Conservation (phyloP, 2,888 invertebrate species). For the Cryptocheilus praepositus region DNA sequence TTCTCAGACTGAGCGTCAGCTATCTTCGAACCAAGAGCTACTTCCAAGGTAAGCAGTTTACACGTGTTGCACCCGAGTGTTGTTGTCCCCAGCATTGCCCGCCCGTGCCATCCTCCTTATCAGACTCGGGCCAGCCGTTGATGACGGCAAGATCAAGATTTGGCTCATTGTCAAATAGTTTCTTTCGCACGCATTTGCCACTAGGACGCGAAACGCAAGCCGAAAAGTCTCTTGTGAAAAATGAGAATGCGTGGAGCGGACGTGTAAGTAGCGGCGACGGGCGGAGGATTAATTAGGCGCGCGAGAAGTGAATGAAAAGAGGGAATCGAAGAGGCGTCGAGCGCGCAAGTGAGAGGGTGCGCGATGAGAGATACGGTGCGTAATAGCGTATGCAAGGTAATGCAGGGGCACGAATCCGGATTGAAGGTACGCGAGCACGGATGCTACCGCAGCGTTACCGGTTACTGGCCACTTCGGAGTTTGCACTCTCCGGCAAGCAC, state of each 20-base stretch:
- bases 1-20: constrained; percentile 97
- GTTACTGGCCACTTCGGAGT: constrained; percentile 27
- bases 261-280: not conserved
- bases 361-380: constrained; percentile 42
- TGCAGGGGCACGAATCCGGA: constrained; percentile 58
- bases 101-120: too few relatives aligned
- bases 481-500: constrained; percentile 25
- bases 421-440: constrained; percentile 38
- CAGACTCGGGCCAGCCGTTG: too few relatives aligned
- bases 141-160: too few relatives aligned
- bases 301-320: not conserved
- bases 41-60: constrained; percentile 92
- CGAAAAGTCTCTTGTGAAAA: too few relatives aligned
- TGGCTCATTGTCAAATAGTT: too few relatives aligned
- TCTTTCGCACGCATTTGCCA: too few relatives aligned
- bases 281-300: not conserved
- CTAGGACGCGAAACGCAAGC: too few relatives aligned
- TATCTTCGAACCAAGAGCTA: constrained; percentile 99
- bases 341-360: constrained; percentile 21
- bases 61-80: too few relatives aligned
- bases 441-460: constrained; percentile 7
- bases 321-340: constrained; percentile 26
- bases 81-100: too few relatives aligned
- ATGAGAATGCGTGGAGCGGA: too few relatives aligned
- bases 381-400: constrained; percentile 57